Base-by-base conservation (phyloP, 2,888 invertebrate species). In the Dicyrtoma fusca region DNA sequence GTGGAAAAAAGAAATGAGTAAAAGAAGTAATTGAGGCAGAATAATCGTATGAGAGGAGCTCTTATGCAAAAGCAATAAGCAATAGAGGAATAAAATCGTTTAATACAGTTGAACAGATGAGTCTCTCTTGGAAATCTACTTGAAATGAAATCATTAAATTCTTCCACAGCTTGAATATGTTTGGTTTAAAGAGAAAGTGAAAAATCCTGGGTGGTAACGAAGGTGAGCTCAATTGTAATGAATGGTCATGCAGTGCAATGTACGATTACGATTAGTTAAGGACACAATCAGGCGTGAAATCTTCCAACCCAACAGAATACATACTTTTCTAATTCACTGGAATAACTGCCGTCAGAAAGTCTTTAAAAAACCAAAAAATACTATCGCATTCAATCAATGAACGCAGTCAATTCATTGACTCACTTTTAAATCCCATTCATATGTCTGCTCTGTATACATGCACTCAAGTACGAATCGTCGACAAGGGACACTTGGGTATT, bases 71-170 rank as follows among this genome's bases (percentile, higher is more conserved):
- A 25, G 65, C 64, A 23, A 13, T 47, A 17, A 26, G 17, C 34
- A 21, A 25, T 13, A 42, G 61, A 42, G 34, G 55, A 19, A 34
- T 5, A 59, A 23, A 59, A 14, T 59, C 53, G 42, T 44, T 34
- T 34, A 34, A 34, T 34, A 34, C 34, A 34, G 34, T 34, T 34
- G 34, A 34, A 8, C 34, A 34, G 34, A 34, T 34, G 34, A 34
- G 42, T 68, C 59, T 68, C 53, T 23, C 51, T 44, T 57, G 34
- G 19, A 44, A 55, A 68, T 49, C 44, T 59, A 49, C 62, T 71
- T 74, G 75, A 75, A 75, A 77, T 73, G 75, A 73, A 79, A 75
- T 79, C 79, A 78, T 79, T 79, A 79, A 79, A 79, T 79, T 79
- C 78, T 79, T 79, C 78, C 79, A 73, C 75, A 74, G 73, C 51